Conservation (phyloP, 2,113 vertebrate genomes). For the Dicentrarchus labrax region DNA sequence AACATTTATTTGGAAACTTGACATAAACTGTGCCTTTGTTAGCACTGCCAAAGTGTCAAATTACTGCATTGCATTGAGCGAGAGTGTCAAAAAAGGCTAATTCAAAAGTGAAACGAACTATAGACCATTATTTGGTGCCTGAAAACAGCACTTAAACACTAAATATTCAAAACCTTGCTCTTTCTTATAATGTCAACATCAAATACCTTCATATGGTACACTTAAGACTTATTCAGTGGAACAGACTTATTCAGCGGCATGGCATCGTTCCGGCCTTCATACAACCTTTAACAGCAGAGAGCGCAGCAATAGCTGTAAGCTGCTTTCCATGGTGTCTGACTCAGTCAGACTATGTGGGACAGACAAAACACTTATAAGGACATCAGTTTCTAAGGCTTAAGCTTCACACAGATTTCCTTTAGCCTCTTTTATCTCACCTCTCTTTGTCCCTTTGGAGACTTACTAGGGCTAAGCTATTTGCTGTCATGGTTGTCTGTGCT, state of each 20-base stretch:
- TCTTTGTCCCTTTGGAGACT: slow-evolving; percentile 69
- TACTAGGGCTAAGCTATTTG: slow-evolving; percentile 68
- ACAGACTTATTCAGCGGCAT: slow-evolving; percentile 27
- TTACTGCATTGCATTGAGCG: background rate
- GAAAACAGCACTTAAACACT: slow-evolving; percentile 40
- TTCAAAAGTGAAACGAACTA: slow-evolving; percentile 25
- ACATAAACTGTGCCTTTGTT: slow-evolving; percentile 7
- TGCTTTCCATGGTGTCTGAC: slow-evolving; percentile 76
- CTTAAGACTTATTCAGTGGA: slow-evolving; percentile 50
- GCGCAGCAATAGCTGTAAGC: slow-evolving; percentile 75
- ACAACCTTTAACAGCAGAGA: slow-evolving; percentile 73
- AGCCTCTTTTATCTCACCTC: slow-evolving; percentile 76
- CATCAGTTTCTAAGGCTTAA: slow-evolving; percentile 75
- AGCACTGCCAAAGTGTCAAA: slow-evolving; percentile 7
- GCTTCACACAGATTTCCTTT: slow-evolving; percentile 68
- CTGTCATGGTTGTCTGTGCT: slow-evolving; percentile 63
- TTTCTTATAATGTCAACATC: slow-evolving; percentile 68
- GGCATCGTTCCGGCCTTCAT: slow-evolving; percentile 35
- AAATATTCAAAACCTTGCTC: slow-evolving; percentile 49
- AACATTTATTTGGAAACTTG: background rate
- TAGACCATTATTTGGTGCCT: slow-evolving; percentile 34
- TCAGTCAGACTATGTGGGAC: slow-evolving; percentile 69
- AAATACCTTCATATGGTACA: slow-evolving; percentile 39
- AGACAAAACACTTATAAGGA: slow-evolving; percentile 67
- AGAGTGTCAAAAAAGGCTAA: slow-evolving; percentile 4